phyloP scores from a whole-genome alignment of 2,113 vertebrate species.

The Okapia johnstoni region DNA sequence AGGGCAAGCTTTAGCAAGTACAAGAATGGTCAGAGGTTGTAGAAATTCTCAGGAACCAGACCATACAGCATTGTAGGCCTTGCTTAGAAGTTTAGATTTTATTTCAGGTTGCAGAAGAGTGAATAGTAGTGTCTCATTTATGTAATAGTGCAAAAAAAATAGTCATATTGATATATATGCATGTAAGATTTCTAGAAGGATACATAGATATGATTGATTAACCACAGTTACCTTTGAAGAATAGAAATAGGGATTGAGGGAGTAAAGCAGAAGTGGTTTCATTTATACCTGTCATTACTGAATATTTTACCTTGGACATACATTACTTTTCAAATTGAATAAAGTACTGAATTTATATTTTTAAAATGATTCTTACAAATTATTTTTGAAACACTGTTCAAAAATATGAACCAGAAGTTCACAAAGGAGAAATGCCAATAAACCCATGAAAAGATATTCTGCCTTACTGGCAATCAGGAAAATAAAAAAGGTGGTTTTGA shows the following conservation, averaged over 20 bases:
- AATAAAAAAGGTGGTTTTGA: neutral
- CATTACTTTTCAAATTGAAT: neutral
- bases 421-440: constrained; percentile 1
- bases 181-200: neutral
- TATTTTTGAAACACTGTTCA: neutral
- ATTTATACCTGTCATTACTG: neutral
- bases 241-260: neutral
- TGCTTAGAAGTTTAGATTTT: neutral
- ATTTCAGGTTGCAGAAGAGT: neutral
- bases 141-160: neutral
- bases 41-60: neutral
- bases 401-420: neutral
- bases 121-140: neutral
- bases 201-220: neutral
- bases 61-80: neutral
- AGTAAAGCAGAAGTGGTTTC: neutral
- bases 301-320: constrained; percentile 5
- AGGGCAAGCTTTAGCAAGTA: neutral
- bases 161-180: neutral
- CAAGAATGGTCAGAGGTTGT: neutral
- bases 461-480: neutral
- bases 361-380: neutral
- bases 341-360: constrained; percentile 21
- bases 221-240: neutral
- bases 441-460: neutral